Percentiles rank a stretch among this genome's conserved stretches.
Conservation (phyloP, 2,888 invertebrate species). For the Tipula vernalis region DNA sequence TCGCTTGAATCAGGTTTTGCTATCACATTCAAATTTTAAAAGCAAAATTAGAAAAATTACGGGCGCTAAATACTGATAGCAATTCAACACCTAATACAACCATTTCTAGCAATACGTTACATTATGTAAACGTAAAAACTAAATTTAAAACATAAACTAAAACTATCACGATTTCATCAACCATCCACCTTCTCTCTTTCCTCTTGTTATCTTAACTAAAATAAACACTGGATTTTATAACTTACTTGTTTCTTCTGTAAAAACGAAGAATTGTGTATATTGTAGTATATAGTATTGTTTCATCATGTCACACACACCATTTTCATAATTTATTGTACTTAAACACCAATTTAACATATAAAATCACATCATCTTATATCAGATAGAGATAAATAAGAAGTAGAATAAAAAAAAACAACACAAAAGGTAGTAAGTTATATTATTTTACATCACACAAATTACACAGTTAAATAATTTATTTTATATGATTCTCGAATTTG, state of each 20-base stretch:
- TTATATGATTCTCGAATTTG: background rate
- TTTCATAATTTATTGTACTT: background rate
- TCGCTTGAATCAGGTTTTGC: background rate
- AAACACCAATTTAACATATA: constrained; percentile 4
- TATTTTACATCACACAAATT: background rate
- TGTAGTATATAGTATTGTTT: background rate
- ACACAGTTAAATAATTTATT: background rate
- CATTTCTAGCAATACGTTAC: background rate
- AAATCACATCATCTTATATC: background rate
- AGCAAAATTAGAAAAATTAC: too few relatives aligned
- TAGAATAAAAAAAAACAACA: background rate
- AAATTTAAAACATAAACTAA: background rate
- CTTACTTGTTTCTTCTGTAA: constrained; percentile 4
- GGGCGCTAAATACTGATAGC: background rate
- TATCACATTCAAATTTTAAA: background rate
- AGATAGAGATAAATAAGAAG: background rate
- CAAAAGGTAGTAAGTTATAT: background rate
- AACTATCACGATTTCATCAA: background rate
- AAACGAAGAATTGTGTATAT: background rate
- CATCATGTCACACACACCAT: background rate
- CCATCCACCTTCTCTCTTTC: background rate
- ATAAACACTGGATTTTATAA: background rate
- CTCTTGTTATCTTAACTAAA: background rate
- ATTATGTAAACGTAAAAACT: background rate
- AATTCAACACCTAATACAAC: background rate